Conservation (phyloP, 2,888 invertebrate genomes). For the Steinernema hermaphroditum region DNA sequence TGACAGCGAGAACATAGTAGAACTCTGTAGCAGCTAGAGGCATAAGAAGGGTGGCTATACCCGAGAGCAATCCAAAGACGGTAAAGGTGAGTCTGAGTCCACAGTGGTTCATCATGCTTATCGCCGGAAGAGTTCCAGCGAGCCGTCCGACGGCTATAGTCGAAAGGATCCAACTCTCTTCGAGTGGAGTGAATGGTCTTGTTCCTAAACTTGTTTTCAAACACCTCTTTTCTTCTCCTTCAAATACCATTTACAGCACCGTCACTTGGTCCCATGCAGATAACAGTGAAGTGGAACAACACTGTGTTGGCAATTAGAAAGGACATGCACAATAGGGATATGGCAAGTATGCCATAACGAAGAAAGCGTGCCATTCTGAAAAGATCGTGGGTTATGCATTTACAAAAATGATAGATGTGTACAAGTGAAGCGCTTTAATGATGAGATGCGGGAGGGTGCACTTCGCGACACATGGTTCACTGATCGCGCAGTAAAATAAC, state of each 20-base stretch:
- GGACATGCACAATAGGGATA: slow-evolving; percentile 9
- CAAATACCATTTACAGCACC: not conserved
- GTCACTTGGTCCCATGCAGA: not conserved
- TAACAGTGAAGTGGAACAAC: slow-evolving; percentile 16
- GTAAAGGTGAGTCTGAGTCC: slow-evolving; percentile 2
- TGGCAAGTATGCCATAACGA: not conserved
- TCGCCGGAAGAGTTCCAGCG: slow-evolving; percentile 17
- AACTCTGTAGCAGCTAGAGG: not conserved
- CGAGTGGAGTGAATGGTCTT: not conserved
- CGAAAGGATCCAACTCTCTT: slow-evolving; percentile 24
- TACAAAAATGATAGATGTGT: too few species aligned
- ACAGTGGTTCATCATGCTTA: slow-evolving; percentile 1
- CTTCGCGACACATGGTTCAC: not conserved
- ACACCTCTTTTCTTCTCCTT: not conserved
- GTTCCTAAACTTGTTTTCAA: not conserved
- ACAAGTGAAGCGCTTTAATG: not conserved
- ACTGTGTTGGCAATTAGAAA: slow-evolving; percentile 11
- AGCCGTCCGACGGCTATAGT: slow-evolving; percentile 11
- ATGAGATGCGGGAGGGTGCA: not conserved
- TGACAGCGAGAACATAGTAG: slow-evolving; percentile 19
- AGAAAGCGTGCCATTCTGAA: too few species aligned
- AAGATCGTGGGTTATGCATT: too few species aligned
- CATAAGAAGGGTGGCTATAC: slow-evolving; percentile 7
- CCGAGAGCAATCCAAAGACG: not conserved
- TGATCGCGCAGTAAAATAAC: not conserved